A percentile compares a stretch with the other conserved stretches of the same genome.
Conservation (phyloP, 2,888 invertebrate genomes). For the Phengaris alcon region DNA sequence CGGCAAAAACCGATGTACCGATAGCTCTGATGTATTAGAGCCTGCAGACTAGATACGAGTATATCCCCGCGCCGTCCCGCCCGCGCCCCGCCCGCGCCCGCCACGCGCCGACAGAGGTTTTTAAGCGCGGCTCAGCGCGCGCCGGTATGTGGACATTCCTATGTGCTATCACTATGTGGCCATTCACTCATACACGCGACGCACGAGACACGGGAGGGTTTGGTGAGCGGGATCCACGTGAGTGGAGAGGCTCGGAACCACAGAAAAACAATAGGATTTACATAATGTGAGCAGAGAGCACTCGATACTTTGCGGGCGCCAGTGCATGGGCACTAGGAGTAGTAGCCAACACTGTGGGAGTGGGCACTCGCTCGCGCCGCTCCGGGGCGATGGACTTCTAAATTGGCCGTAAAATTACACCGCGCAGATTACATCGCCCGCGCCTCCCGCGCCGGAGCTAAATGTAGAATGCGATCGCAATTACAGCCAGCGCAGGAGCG, state of each 20-base stretch:
- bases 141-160: not conserved
- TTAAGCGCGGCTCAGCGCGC: not conserved
- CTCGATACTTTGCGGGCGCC: too few relatives aligned
- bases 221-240: too few relatives aligned
- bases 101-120: not conserved
- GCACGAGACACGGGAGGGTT: too few relatives aligned
- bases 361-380: not conserved
- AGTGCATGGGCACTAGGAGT: too few relatives aligned
- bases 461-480: slow-evolving; percentile 1
- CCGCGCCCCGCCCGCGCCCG: not conserved
- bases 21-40: slow-evolving; percentile 12
- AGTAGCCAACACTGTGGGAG: not conserved
- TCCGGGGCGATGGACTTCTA: slow-evolving; percentile 14
- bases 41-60: not conserved
- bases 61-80: not conserved
- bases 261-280: too few relatives aligned
- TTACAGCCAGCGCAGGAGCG: not conserved
- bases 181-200: too few relatives aligned
- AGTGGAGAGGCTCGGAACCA: too few relatives aligned
- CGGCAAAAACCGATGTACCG: slow-evolving; percentile 18
- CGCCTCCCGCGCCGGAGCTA: not conserved
- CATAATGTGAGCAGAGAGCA: too few relatives aligned
- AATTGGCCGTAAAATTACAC: slow-evolving; percentile 11
- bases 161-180: not conserved
- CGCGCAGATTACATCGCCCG: not conserved